Percentiles rank a stretch among this genome's conserved stretches.
These are phyloP conservation scores for Ageneiosus marmoratus DNA, from an alignment of 2,113 vertebrate genomes.

Conservation along the genomic window DNA sequence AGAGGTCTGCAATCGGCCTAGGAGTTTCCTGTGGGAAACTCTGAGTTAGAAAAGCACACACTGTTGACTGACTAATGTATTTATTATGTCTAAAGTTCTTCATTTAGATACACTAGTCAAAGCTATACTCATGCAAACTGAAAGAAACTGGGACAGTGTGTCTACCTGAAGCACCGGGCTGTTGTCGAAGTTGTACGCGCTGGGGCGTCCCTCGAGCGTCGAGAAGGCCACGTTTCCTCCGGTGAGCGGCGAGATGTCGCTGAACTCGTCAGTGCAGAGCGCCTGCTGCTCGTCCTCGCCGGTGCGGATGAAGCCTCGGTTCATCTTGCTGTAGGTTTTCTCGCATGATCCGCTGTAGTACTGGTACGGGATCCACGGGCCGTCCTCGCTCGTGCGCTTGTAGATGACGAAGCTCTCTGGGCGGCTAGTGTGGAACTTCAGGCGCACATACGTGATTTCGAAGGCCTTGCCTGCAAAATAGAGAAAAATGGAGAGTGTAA, in stretches of 20 bases:
- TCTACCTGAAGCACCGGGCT: slow-evolving; percentile 90
- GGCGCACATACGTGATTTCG: slow-evolving; percentile 94
- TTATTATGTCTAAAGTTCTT: background rate
- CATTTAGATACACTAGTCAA: background rate
- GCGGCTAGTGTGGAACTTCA: slow-evolving; percentile 97
- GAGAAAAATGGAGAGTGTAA: background rate
- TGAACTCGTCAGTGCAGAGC: slow-evolving; percentile 95
- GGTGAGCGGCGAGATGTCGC: slow-evolving; percentile 95
- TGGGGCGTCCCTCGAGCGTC: slow-evolving; percentile 91
- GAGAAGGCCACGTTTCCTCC: slow-evolving; percentile 97
- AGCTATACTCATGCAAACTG: background rate
- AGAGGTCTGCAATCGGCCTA: background rate
- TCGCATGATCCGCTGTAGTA: slow-evolving; percentile 97
- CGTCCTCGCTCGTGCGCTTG: slow-evolving; percentile 83
- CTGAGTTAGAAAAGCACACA: background rate
- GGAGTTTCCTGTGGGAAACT: background rate
- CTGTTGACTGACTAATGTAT: background rate
- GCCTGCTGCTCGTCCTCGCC: slow-evolving; percentile 93
- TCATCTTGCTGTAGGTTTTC: slow-evolving; percentile 86
- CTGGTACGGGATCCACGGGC: slow-evolving; percentile 91
- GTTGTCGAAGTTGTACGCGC: slow-evolving; percentile 95
- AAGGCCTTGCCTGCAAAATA: slow-evolving; percentile 85
- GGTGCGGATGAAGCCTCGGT: slow-evolving; percentile 86
- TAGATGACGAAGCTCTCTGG: slow-evolving; percentile 96
- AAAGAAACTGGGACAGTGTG: background rate